Percentiles rank a stretch among this genome's conserved stretches.
Conservation (phyloP, 2,888 invertebrate genomes). For the Pseudeuparius sepicola region DNA sequence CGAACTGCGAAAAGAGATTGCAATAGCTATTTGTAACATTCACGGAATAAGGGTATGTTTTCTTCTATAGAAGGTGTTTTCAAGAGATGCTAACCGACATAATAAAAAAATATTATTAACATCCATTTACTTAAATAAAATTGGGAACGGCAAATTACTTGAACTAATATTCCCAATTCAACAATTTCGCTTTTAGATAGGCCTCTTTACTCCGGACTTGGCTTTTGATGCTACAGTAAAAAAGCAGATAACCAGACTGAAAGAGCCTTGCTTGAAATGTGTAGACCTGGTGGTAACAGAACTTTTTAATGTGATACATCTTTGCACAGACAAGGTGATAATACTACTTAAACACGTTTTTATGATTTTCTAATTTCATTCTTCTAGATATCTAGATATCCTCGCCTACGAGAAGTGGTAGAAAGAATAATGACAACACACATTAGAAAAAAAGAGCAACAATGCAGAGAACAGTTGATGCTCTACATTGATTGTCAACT, state of each 20-base stretch:
- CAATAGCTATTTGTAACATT: slow-evolving; percentile 97
- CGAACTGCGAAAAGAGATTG: slow-evolving; percentile 93
- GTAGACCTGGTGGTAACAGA: slow-evolving; percentile 96
- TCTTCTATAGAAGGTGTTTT: slow-evolving; percentile 2
- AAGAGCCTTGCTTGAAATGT: slow-evolving; percentile 97
- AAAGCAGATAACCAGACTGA: slow-evolving; percentile 90
- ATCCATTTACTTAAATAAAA: no score
- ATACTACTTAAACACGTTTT: slow-evolving; percentile 1
- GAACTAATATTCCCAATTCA: slow-evolving; percentile 1
- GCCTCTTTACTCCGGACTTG: slow-evolving; percentile 99
- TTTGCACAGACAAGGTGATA: slow-evolving; percentile 88
- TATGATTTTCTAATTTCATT: not conserved
- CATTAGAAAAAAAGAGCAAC: slow-evolving; percentile 87
- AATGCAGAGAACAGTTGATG: slow-evolving; percentile 91
- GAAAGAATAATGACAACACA: slow-evolving; percentile 93
- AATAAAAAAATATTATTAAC: no score
- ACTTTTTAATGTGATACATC: slow-evolving; percentile 87
- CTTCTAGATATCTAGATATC: slow-evolving; percentile 93
- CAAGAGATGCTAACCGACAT: no score
- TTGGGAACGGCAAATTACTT: no score
- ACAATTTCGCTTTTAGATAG: slow-evolving; percentile 55
- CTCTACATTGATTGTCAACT: slow-evolving; percentile 91
- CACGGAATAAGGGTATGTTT: slow-evolving; percentile 74
- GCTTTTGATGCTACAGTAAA: slow-evolving; percentile 99
- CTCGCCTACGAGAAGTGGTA: slow-evolving; percentile 92